Evolutionary conservation across 2,797 vertebrate genomes (phyloP).

Genomic region (Megalops cyprinoides): DNA sequence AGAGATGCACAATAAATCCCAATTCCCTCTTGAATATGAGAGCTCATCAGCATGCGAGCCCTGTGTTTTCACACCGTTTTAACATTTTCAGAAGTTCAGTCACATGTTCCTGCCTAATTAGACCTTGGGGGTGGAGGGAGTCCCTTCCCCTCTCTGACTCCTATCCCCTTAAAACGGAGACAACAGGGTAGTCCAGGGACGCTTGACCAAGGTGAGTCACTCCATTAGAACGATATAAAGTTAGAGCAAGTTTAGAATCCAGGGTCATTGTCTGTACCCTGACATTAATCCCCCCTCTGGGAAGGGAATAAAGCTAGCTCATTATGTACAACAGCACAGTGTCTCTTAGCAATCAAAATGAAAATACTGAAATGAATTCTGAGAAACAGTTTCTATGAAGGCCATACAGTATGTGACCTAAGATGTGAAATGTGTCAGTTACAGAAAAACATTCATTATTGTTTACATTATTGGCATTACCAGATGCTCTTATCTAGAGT

Average conservation of each 20-base stretch:
- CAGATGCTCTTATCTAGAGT: too few relatives aligned
- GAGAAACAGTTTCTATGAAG: too few relatives aligned
- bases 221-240: not conserved
- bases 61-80: conserved; percentile 5
- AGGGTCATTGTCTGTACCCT: conserved; percentile 34
- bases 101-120: conserved; percentile 54
- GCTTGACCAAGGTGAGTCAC: not conserved
- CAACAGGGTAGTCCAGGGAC: conserved; percentile 32
- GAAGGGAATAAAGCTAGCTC: conserved; percentile 33
- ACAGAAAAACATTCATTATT: too few relatives aligned
- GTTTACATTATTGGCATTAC: too few relatives aligned
- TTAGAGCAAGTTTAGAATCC: conserved; percentile 47
- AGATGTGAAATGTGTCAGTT: too few relatives aligned
- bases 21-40: conserved; percentile 44
- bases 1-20: conserved; percentile 30
- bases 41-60: conserved; percentile 44
- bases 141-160: not conserved
- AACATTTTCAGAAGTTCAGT: conserved; percentile 41
- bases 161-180: conserved; percentile 15
- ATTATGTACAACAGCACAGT: not conserved
- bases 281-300: conserved; percentile 31
- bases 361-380: too few relatives aligned
- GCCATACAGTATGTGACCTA: too few relatives aligned
- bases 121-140: conserved; percentile 10
- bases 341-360: not conserved